A percentile compares a stretch with the other conserved stretches of the same genome.
These are phyloP conservation scores for Lasioglossum vierecki DNA, from an alignment of 2,888 invertebrate species.

Conservation along the genomic window DNA sequence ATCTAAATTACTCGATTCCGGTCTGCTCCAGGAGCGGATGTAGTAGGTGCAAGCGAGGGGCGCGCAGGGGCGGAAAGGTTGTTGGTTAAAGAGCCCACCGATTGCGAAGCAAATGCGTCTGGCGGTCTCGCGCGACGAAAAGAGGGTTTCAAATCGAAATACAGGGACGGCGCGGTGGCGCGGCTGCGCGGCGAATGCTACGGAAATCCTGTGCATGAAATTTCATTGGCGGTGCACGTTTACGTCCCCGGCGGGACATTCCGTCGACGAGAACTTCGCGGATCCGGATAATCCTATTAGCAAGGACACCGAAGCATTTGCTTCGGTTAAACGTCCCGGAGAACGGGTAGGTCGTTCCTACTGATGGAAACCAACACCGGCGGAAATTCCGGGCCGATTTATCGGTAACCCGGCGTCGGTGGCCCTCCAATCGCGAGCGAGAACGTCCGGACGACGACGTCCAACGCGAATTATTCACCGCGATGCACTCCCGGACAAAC, in stretches of 20 bases:
- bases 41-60: neutral
- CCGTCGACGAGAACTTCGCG: slow-evolving; percentile 64
- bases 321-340: slow-evolving; percentile 63
- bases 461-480: slow-evolving; percentile 54
- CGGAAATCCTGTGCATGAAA: slow-evolving; percentile 61
- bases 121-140: neutral
- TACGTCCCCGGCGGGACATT: slow-evolving; percentile 60
- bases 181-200: slow-evolving; percentile 17
- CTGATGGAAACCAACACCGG: slow-evolving; percentile 66
- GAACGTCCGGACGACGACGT: slow-evolving; percentile 21
- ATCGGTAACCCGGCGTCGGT: slow-evolving; percentile 35
- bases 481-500: slow-evolving; percentile 5
- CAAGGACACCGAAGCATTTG: slow-evolving; percentile 68
- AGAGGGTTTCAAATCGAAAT: slow-evolving; percentile 38
- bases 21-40: neutral
- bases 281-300: slow-evolving; percentile 72
- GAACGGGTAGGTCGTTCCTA: slow-evolving; percentile 58
- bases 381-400: slow-evolving; percentile 53
- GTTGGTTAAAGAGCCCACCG: neutral
- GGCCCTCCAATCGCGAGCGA: slow-evolving; percentile 42
- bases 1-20: slow-evolving; percentile 12
- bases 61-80: neutral
- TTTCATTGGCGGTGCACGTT: slow-evolving; percentile 57
- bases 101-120: slow-evolving; percentile 3
- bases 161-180: neutral